Percentiles rank a stretch among this genome's conserved stretches.
These are phyloP conservation scores for Lamprotornis superbus DNA, from an alignment of 2,113 vertebrate species.

Conservation along the genomic window DNA sequence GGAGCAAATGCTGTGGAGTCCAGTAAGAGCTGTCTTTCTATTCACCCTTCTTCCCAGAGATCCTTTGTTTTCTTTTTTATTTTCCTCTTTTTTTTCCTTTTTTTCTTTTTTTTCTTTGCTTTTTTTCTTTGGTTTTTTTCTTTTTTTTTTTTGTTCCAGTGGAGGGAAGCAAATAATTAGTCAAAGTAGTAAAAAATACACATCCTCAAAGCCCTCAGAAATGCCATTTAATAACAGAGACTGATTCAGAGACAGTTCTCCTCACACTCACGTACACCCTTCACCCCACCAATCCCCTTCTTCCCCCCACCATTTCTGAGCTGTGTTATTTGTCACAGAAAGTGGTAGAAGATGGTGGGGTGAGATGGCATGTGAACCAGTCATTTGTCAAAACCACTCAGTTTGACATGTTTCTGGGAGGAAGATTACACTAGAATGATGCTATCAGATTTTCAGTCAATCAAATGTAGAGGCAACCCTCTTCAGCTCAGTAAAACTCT, in stretches of 20 bases:
- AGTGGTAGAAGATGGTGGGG: not conserved
- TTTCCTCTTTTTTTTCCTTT: fast-evolving
- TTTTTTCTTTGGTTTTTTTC: not conserved
- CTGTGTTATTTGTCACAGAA: not conserved
- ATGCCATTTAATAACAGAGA: not conserved
- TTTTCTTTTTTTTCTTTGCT: too few species aligned
- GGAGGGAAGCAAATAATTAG: not conserved
- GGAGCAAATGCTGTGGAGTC: not conserved
- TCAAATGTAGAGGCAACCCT: not conserved
- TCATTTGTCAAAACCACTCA: not conserved
- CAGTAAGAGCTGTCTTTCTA: not conserved
- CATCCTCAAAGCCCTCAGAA: not conserved
- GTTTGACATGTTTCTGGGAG: not conserved
- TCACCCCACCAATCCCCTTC: not conserved
- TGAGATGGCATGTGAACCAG: not conserved
- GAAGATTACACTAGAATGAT: not conserved
- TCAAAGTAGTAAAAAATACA: not conserved
- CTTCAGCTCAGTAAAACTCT: not conserved
- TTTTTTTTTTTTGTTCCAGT: not conserved
- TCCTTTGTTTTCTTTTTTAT: not conserved
- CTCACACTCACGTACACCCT: not conserved
- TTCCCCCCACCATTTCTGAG: not conserved
- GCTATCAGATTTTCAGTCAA: not conserved
- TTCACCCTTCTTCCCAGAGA: not conserved
- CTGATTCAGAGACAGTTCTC: not conserved